phyloP scores from a whole-genome alignment of 35 echinoderm and acorn worm genomes.

The Nesometra sesokonis region DNA sequence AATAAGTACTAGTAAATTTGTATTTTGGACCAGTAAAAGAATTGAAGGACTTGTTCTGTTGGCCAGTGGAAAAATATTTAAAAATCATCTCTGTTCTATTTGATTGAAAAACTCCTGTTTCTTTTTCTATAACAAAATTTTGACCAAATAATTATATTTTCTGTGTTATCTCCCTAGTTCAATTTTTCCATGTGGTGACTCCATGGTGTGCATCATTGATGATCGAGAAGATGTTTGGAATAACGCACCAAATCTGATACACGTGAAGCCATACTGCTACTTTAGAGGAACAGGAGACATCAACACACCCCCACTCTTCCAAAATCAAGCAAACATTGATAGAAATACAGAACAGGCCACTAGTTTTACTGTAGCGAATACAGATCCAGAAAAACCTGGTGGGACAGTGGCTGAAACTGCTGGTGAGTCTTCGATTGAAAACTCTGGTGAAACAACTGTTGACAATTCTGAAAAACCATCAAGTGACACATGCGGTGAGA shows the following conservation, averaged over 20 bases:
- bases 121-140: no score
- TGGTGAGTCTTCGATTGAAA: neutral
- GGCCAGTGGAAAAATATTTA: no score
- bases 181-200: constrained; percentile 91
- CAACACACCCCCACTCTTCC: constrained; percentile 48
- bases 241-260: constrained; percentile 69
- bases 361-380: neutral
- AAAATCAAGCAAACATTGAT: neutral
- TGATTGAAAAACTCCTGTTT: no score
- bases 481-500: no score
- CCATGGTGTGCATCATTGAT: constrained; percentile 96
- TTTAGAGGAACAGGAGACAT: constrained; percentile 91
- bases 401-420: neutral
- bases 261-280: constrained; percentile 80
- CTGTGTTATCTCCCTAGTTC: constrained; percentile 37
- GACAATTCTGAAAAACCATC: no score
- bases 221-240: constrained; percentile 85
- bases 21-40: no score
- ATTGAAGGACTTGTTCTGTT: no score
- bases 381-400: neutral
- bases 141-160: neutral
- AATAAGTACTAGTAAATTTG: no score
- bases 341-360: neutral
- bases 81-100: no score
- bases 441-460: no score